These are phyloP conservation scores for Alectoris magna DNA, from an alignment of 2,797 vertebrate genomes.

Conservation along the genomic window DNA sequence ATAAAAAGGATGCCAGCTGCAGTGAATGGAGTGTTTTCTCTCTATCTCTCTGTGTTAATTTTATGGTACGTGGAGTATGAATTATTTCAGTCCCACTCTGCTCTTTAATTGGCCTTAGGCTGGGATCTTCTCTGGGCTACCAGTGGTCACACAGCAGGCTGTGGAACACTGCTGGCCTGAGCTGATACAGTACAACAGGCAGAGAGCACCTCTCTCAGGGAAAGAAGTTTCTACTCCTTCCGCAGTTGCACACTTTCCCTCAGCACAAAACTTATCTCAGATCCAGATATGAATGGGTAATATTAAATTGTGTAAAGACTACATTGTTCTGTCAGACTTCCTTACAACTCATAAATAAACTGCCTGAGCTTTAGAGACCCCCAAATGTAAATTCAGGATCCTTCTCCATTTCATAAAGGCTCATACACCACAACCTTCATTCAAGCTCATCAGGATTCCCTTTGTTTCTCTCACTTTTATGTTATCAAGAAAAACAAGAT, in stretches of 20 bases:
- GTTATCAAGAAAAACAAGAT: neutral
- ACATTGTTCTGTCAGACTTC: neutral
- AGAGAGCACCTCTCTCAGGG: neutral
- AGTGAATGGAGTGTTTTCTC: neutral
- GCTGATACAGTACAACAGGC: neutral
- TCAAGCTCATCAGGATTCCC: neutral
- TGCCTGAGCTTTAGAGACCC: neutral
- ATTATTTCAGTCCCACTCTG: neutral
- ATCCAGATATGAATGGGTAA: neutral
- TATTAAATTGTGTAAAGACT: neutral
- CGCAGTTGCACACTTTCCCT: neutral
- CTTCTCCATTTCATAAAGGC: neutral
- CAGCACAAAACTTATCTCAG: neutral
- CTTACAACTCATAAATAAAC: neutral
- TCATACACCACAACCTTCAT: neutral
- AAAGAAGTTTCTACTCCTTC: neutral
- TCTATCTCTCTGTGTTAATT: neutral
- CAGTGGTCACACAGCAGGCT: too few species aligned
- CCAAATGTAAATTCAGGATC: neutral
- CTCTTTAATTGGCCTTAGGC: neutral
- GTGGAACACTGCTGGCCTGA: neutral
- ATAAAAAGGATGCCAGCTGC: slow-evolving; percentile 55
- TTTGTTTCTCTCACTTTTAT: neutral
- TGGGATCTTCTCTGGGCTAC: neutral
- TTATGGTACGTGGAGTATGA: neutral